These are phyloP conservation scores for Podocnemis expansa DNA, from an alignment of 2,113 vertebrate genomes.

Conservation along the genomic window DNA sequence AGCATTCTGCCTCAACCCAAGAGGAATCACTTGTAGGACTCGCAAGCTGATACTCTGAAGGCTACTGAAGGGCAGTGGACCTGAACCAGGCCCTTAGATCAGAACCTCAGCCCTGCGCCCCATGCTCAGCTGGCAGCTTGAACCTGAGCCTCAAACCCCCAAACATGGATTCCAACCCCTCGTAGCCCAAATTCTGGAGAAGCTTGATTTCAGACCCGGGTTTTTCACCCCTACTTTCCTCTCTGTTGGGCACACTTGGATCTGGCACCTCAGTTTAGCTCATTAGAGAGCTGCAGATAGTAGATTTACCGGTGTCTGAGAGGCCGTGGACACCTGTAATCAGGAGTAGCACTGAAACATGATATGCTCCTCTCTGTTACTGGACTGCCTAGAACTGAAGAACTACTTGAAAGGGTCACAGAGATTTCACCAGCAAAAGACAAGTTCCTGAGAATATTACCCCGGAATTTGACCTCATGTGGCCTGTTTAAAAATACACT, in stretches of 20 bases:
- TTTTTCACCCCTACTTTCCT: not conserved
- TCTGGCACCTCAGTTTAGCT: not conserved
- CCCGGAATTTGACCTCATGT: not conserved
- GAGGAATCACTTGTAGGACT: not conserved
- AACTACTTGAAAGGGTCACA: not conserved
- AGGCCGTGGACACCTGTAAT: not conserved
- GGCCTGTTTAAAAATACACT: not conserved
- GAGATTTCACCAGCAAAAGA: not conserved
- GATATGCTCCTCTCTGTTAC: not conserved
- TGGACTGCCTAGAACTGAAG: constrained; percentile 7
- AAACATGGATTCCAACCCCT: constrained; percentile 27
- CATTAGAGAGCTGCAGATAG: not conserved
- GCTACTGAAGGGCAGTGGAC: fast-evolving
- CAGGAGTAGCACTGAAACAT: fast-evolving
- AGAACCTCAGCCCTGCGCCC: not conserved
- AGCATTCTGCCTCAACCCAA: not conserved
- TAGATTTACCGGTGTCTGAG: constrained; percentile 1
- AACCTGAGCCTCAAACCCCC: not conserved
- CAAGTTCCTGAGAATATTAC: not conserved
- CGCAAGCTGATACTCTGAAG: not conserved
- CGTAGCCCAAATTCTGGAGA: not conserved
- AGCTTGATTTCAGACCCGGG: constrained; percentile 10
- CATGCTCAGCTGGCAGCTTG: not conserved
- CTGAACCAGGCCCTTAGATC: not conserved
- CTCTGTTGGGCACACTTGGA: constrained; percentile 53